Evolutionary conservation across 2,113 vertebrate genomes (phyloP), one percentile per base, ranked within the genome.

Genomic region (Orientallactaga bullata): DNA sequence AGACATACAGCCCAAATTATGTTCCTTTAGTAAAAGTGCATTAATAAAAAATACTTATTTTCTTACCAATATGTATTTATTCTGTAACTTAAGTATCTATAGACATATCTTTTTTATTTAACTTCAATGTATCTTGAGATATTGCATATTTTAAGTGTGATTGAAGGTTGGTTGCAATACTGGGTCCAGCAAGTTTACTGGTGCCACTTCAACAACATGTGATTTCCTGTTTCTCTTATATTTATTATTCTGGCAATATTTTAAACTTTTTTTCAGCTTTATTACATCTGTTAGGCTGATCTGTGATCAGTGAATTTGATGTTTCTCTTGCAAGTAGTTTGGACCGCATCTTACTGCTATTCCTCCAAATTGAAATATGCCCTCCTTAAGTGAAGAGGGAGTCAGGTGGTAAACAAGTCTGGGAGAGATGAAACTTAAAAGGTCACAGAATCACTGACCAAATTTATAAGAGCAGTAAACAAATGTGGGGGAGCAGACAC

Each of bases 1-100:
- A 97, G 80, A 96, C 69, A 85, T 89, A 47, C 94, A 7, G 32
- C 37, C 60, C 63, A 95, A 79, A 37, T 89, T 68, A 11, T 73
- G 12, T 3, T 20, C 21, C 7, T 8, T 55, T 24, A 20, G 10
- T 86, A 4, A 47, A 24, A 84, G 16, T 37, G 35, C 23, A 73
- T 15, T 24, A 35, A 60, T 32, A 58, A 35, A 30, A 30, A 94
- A 63, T 65, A 7, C 15, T 81, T 2, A 76, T 72, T 80, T 90
- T 58, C 39, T 65, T 55, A 20, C 5, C 9, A 83, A 63, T 66
- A 63, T 32, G 51, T 47, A 20, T 79, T 74, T 69, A 68, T 88
- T 88, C 13, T 73, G 58, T 78, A 18, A 0, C 26, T 90, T 55
- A 90, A 71, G 51, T 37, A 74, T 16, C 35, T 7, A 17, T 23